A percentile compares a stretch with the other conserved stretches of the same genome.
phyloP scores from a whole-genome alignment of 2,888 invertebrate species.

The Drosophila lacicola region DNA sequence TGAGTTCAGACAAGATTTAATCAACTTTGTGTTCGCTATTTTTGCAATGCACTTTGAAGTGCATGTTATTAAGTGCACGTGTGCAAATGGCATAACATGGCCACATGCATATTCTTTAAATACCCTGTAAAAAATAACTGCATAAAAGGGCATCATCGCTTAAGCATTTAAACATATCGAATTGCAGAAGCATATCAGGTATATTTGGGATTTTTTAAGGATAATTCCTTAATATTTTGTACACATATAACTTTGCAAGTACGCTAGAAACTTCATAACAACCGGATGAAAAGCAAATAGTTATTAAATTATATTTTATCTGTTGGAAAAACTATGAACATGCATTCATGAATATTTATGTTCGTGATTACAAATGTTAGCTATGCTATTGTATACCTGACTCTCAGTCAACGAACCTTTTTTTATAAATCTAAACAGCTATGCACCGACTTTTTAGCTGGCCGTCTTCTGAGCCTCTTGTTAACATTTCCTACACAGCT shows the following conservation, averaged over 20 bases:
- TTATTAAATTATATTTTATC: not conserved
- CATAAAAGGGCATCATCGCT: not conserved
- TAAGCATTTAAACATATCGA: too few relatives aligned
- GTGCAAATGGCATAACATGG: constrained; percentile 9
- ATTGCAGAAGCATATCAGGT: too few relatives aligned
- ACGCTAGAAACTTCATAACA: not conserved
- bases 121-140: not conserved
- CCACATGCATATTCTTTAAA: not conserved
- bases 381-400: not conserved
- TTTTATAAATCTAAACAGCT: not conserved
- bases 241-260: not conserved
- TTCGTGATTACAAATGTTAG: not conserved
- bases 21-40: constrained; percentile 42
- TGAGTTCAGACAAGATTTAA: constrained; percentile 47
- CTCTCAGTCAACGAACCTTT: constrained; percentile 1
- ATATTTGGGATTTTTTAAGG: too few relatives aligned
- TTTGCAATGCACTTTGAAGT: constrained; percentile 19
- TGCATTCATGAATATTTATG: not conserved
- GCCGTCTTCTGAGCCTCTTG: not conserved
- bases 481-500: constrained; percentile 20
- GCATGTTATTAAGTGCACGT: constrained; percentile 37
- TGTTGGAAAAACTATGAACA: not conserved
- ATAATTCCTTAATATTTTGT: too few relatives aligned
- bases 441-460: constrained; percentile 4
- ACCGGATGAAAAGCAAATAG: not conserved